A percentile compares a stretch with the other conserved stretches of the same genome.
These are phyloP conservation scores for Hemicrepidius hirtus DNA, from an alignment of 2,888 invertebrate genomes.

Conservation along the genomic window DNA sequence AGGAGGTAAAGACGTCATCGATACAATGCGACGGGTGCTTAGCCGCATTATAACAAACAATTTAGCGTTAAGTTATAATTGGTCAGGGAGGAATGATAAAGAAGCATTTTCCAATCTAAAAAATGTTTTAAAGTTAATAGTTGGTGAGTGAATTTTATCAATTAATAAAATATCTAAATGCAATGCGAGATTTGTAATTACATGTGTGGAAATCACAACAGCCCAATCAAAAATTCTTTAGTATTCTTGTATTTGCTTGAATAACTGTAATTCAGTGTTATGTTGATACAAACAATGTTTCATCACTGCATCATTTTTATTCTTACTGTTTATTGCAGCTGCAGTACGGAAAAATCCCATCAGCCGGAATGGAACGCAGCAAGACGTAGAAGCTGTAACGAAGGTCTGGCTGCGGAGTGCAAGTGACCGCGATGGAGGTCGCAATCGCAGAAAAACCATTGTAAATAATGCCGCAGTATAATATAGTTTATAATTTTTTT, in stretches of 20 bases:
- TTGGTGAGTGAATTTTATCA: conserved; percentile 9
- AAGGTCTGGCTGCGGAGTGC: conserved; percentile 15
- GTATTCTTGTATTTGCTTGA: no score
- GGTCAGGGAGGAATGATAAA: conserved; percentile 15
- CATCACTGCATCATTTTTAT: no score
- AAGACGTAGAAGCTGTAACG: not conserved
- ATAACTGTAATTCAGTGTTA: no score
- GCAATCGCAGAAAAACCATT: not conserved
- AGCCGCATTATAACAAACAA: not conserved
- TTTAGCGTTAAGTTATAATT: not conserved
- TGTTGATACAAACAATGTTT: no score
- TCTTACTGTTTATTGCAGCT: no score
- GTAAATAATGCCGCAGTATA: no score
- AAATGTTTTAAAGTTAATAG: conserved; percentile 4
- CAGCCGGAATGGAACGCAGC: not conserved
- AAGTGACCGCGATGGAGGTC: not conserved
- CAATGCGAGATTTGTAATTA: not conserved
- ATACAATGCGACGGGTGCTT: not conserved
- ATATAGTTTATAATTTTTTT: no score
- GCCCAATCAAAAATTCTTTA: no score
- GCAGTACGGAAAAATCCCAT: conserved; percentile 6
- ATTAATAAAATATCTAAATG: not conserved
- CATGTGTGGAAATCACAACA: no score
- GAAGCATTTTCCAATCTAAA: not conserved
- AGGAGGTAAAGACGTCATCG: not conserved